phyloP scores from a whole-genome alignment of 2,888 invertebrate species.

The Acrobasis suavella region DNA sequence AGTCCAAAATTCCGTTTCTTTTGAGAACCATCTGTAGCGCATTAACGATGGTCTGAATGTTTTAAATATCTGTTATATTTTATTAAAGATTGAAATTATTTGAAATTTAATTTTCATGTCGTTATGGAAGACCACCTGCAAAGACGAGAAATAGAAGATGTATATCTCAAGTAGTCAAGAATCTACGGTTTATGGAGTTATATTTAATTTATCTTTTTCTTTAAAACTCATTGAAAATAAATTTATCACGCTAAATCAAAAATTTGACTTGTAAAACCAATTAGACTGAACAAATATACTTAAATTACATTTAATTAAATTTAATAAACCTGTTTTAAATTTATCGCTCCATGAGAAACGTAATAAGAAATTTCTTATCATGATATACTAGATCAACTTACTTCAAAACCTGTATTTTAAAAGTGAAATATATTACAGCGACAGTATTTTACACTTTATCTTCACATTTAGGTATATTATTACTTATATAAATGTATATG shows the following conservation, averaged over 20 bases:
- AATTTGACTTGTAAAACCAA: background rate
- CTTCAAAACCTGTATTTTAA: conserved; percentile 2
- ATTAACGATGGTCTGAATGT: no score
- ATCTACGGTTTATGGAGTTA: no score
- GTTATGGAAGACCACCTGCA: no score
- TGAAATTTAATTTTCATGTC: no score
- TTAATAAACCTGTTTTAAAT: conserved; percentile 37
- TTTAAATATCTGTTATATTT: no score
- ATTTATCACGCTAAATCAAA: no score
- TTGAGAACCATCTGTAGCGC: background rate
- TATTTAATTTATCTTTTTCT: no score
- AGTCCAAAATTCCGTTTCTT: conserved; percentile 25
- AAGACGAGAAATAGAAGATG: no score
- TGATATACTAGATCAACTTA: background rate
- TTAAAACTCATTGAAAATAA: no score
- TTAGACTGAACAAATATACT: conserved; percentile 24
- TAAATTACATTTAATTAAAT: conserved; percentile 30
- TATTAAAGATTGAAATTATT: no score
- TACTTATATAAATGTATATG: background rate
- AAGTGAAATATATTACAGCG: background rate
- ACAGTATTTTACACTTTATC: conserved; percentile 6
- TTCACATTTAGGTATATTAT: background rate
- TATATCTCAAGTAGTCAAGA: no score
- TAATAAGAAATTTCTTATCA: conserved; percentile 23
- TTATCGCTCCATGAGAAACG: conserved; percentile 28